Conservation (phyloP, 2,888 invertebrate genomes). For the Pseudococcus longispinus region DNA sequence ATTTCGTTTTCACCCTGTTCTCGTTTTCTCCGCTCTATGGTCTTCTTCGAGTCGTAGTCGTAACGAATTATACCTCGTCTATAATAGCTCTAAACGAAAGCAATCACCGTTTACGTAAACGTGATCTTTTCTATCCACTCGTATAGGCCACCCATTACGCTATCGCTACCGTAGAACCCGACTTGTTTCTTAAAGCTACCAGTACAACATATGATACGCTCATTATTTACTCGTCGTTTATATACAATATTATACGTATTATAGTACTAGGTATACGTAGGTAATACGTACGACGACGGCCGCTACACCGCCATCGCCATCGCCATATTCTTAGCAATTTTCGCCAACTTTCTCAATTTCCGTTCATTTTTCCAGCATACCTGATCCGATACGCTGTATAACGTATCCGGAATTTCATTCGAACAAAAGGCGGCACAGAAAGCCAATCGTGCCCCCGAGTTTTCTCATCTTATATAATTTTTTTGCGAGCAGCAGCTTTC, state of each 20-base stretch:
- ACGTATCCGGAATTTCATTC: background rate
- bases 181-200: background rate
- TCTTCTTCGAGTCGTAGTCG: background rate
- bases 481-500: background rate
- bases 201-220: background rate
- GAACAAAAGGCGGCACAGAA: background rate
- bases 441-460: background rate
- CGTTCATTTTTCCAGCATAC: background rate
- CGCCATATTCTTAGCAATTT: background rate
- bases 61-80: background rate
- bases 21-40: background rate
- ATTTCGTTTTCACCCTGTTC: background rate
- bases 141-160: background rate
- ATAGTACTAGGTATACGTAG: background rate
- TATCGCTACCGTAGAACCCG: background rate
- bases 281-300: background rate
- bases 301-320: background rate
- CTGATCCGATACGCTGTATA: background rate
- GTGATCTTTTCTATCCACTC: background rate
- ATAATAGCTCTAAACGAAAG: background rate
- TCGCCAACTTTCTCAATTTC: background rate
- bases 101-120: slow-evolving; percentile 13
- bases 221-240: background rate
- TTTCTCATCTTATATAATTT: background rate
- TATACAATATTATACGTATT: background rate